These are phyloP conservation scores for Cacoxenus indagator DNA, from an alignment of 2,888 invertebrate species.

Conservation along the genomic window DNA sequence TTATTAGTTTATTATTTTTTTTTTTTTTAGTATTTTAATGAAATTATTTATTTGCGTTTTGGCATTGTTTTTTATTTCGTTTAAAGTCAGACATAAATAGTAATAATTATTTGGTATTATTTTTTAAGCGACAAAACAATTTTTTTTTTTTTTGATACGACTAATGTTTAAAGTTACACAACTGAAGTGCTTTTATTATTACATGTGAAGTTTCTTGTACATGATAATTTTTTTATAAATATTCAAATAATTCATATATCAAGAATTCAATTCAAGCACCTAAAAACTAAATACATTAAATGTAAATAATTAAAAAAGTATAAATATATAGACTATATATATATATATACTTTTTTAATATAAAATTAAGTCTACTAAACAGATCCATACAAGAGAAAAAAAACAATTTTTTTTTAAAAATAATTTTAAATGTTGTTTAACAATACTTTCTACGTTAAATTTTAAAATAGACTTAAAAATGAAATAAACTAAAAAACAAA, in stretches of 20 bases:
- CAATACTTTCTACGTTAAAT: background rate
- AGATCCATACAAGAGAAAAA: background rate
- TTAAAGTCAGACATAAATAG: slow-evolving; percentile 8
- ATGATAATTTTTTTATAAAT: background rate
- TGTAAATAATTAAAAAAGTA: slow-evolving; percentile 8
- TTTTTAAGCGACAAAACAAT: background rate
- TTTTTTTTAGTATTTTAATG: slow-evolving; percentile 16
- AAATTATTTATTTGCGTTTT: slow-evolving; percentile 7
- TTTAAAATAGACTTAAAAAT: slow-evolving; percentile 8
- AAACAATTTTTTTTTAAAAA: background rate
- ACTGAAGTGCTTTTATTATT: slow-evolving; percentile 13
- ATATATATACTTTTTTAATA: background rate
- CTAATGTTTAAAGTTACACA: background rate
- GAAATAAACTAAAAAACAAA: slow-evolving; percentile 4
- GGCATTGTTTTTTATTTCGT: slow-evolving; percentile 33
- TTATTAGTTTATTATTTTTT: slow-evolving; percentile 17
- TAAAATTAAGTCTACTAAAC: background rate
- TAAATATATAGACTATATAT: slow-evolving; percentile 1
- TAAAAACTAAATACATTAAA: background rate
- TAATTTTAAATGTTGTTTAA: slow-evolving; percentile 4
- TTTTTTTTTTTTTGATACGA: background rate
- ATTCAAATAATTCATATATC: background rate
- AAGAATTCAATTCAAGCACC: background rate
- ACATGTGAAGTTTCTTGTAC: background rate
- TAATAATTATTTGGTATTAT: slow-evolving; percentile 2